Evolutionary conservation across 1,140 invertebrate genomes (phyloP).

Genomic region (Drosophila nigromelanica): DNA sequence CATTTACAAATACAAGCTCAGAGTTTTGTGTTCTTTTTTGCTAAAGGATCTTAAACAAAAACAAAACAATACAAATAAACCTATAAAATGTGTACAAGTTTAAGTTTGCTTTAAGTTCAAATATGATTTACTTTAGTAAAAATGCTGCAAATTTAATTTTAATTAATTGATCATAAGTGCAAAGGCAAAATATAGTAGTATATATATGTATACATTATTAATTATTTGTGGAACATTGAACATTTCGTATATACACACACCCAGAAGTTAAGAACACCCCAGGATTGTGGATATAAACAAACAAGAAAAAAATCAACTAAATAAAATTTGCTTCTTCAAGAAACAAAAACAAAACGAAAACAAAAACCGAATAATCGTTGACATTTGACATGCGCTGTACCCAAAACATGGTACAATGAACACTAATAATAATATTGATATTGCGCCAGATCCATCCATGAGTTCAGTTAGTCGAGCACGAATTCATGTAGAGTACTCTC

Average conservation of each 20-base stretch:
- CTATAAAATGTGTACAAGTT: conserved; percentile 67
- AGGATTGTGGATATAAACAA: conserved; percentile 45
- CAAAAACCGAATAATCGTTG: conserved; percentile 45
- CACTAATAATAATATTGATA: not conserved
- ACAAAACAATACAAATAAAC: conserved; percentile 35
- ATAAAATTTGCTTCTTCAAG: conserved; percentile 63
- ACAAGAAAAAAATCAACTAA: conserved; percentile 30
- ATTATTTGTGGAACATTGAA: conserved; percentile 68
- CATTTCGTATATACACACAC: conserved; percentile 37
- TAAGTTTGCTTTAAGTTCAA: conserved; percentile 81
- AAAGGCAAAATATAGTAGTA: conserved; percentile 63
- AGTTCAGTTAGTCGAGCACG: conserved; percentile 5
- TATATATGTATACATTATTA: conserved; percentile 57
- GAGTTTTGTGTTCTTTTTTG: conserved; percentile 76
- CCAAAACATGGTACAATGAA: not conserved
- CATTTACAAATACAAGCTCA: conserved; percentile 37
- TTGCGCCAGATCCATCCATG: not conserved
- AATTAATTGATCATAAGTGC: conserved; percentile 69
- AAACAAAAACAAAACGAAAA: conserved; percentile 48
- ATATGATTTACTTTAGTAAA: conserved; percentile 70
- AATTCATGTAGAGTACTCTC: not conserved
- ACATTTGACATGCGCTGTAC: conserved; percentile 14
- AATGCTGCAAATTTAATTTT: conserved; percentile 79
- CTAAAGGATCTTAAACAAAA: conserved; percentile 69
- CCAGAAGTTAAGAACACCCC: conserved; percentile 13